phyloP scores from a whole-genome alignment of 2,888 invertebrate species.

The Agrochola litura region DNA sequence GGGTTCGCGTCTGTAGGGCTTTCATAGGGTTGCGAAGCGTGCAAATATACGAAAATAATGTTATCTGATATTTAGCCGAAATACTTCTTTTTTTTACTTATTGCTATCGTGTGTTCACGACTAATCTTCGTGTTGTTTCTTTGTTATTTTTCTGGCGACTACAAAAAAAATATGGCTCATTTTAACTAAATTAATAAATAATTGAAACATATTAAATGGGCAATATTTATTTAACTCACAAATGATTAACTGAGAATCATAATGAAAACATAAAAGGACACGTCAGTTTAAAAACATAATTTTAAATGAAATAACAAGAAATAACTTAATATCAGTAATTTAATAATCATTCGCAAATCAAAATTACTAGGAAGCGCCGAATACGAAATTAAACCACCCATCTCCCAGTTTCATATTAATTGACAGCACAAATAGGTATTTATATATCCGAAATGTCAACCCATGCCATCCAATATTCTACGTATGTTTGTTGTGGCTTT shows the following conservation, averaged over 20 bases:
- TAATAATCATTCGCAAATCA: background rate
- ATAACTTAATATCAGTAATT: background rate
- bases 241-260: background rate
- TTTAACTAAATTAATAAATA: too few relatives aligned
- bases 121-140: background rate
- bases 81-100: background rate
- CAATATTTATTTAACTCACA: too few relatives aligned
- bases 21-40: slow-evolving; percentile 31
- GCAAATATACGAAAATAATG: slow-evolving; percentile 16
- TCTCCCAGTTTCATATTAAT: slow-evolving; percentile 18
- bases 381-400: slow-evolving; percentile 14
- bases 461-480: slow-evolving; percentile 26
- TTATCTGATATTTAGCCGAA: too few relatives aligned
- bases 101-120: background rate
- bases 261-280: background rate
- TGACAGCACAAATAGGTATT: slow-evolving; percentile 15
- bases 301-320: too few relatives aligned
- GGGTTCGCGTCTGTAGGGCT: slow-evolving; percentile 53
- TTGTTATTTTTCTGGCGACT: background rate
- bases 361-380: slow-evolving; percentile 6
- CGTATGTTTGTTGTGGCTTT: slow-evolving; percentile 45
- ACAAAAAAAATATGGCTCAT: background rate
- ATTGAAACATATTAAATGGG: too few relatives aligned
- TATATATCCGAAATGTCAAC: slow-evolving; percentile 17
- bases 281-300: background rate